Conservation (phyloP, 37 sponge, comb jelly and placozoan genomes). For the Agelas oroides region DNA sequence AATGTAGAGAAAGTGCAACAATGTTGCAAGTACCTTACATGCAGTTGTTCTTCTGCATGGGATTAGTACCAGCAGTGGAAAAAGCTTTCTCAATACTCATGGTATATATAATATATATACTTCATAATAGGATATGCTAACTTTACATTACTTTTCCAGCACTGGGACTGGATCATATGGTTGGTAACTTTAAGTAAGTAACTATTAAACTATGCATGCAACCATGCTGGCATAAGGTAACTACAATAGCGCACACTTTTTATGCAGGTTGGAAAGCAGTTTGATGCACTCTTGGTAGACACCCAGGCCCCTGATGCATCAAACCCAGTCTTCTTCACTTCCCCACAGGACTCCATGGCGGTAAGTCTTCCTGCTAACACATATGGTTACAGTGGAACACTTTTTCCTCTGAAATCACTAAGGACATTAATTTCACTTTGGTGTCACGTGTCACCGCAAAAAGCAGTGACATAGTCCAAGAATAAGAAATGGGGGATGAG, state of each 20-base stretch:
- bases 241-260: not conserved
- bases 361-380: conserved; percentile 6
- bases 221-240: no score
- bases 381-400: not conserved
- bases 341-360: conserved; percentile 31
- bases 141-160: conserved; percentile 20
- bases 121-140: no score
- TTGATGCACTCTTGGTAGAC: conserved; percentile 76
- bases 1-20: no score
- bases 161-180: conserved; percentile 58
- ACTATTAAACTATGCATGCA: not conserved
- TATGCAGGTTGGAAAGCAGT: conserved; percentile 71
- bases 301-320: conserved; percentile 31
- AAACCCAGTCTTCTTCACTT: conserved; percentile 52
- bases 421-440: no score
- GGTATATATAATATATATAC: no score
- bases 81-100: no score
- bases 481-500: no score
- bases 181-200: conserved; percentile 74
- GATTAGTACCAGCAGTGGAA: no score
- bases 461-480: no score
- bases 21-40: no score
- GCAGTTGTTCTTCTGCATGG: no score
- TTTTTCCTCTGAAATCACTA: not conserved
- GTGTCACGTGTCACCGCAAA: no score